Evolutionary conservation across 2,888 invertebrate species (phyloP).

Genomic region (Eupithecia abbreviata): DNA sequence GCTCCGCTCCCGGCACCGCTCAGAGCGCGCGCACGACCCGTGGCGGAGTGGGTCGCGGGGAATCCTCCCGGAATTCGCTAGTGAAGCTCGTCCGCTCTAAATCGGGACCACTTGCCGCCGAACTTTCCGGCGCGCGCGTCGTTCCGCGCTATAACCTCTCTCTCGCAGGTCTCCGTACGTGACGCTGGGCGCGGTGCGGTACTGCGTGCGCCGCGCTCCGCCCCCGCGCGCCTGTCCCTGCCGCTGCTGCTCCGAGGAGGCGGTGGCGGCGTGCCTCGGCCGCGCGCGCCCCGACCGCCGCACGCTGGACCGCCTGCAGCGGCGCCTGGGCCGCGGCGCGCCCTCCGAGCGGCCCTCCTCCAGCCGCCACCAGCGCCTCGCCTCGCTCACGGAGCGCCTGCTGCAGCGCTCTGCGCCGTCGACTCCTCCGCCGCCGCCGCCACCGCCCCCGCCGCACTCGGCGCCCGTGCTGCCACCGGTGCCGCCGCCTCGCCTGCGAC

Average conservation of each 20-base stretch:
- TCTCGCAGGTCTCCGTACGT: conserved; percentile 84
- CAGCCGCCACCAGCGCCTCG: conserved; percentile 87
- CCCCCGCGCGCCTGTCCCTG: conserved; percentile 84
- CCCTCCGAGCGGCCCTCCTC: conserved; percentile 80
- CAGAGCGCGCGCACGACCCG: conserved; percentile 54
- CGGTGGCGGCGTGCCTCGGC: conserved; percentile 81
- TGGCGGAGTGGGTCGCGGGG: conserved; percentile 76
- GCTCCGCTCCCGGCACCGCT: conserved; percentile 54
- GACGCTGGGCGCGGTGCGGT: conserved; percentile 88
- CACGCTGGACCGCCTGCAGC: conserved; percentile 93
- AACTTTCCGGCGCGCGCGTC: conserved; percentile 70
- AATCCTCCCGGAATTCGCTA: conserved; percentile 80
- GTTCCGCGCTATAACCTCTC: conserved; percentile 56
- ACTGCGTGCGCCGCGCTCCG: conserved; percentile 87
- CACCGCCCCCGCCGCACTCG: conserved; percentile 74
- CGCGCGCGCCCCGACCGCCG: conserved; percentile 83
- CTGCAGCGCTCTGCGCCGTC: conserved; percentile 81
- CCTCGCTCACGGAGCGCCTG: conserved; percentile 91
- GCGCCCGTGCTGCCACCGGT: conserved; percentile 84
- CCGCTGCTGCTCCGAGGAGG: conserved; percentile 84
- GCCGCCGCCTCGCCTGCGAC: conserved; percentile 81
- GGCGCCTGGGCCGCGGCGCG: conserved; percentile 87
- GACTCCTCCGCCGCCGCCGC: conserved; percentile 69
- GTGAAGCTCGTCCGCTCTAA: conserved; percentile 76
- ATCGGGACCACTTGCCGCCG: conserved; percentile 79